A percentile compares a stretch with the other conserved stretches of the same genome.
These are phyloP conservation scores for Tachycineta bicolor DNA, from an alignment of 2,113 vertebrate species.

Conservation along the genomic window DNA sequence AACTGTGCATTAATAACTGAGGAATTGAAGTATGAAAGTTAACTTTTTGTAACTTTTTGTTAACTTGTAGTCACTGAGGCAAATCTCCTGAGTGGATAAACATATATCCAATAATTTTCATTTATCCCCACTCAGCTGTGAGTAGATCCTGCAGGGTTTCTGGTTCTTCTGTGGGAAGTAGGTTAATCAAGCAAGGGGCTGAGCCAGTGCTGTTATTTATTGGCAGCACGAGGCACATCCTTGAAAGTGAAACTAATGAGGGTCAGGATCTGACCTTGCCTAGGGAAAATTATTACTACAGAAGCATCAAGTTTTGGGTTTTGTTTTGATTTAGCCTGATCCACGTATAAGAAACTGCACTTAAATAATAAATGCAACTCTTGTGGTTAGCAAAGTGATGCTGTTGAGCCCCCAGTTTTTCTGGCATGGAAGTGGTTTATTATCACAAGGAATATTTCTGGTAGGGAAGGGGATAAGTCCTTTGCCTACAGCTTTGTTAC, in stretches of 20 bases:
- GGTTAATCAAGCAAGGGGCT: not conserved
- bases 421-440: not conserved
- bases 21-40: not conserved
- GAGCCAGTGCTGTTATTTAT: not conserved
- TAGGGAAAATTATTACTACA: not conserved
- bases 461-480: not conserved
- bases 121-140: not conserved
- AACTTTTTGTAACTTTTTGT: not conserved
- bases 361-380: not conserved
- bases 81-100: not conserved
- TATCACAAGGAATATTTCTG: not conserved
- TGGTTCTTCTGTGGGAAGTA: not conserved
- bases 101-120: not conserved
- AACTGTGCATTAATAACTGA: not conserved
- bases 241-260: not conserved
- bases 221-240: not conserved
- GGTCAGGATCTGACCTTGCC: not conserved
- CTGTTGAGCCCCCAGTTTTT: not conserved
- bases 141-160: not conserved
- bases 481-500: slow-evolving; percentile 25
- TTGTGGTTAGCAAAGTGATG: not conserved
- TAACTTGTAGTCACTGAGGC: not conserved
- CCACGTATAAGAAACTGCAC: not conserved
- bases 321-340: not conserved
- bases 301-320: not conserved